These are phyloP conservation scores for Macrotus californicus DNA, from an alignment of 2,113 vertebrate genomes.

Conservation along the genomic window DNA sequence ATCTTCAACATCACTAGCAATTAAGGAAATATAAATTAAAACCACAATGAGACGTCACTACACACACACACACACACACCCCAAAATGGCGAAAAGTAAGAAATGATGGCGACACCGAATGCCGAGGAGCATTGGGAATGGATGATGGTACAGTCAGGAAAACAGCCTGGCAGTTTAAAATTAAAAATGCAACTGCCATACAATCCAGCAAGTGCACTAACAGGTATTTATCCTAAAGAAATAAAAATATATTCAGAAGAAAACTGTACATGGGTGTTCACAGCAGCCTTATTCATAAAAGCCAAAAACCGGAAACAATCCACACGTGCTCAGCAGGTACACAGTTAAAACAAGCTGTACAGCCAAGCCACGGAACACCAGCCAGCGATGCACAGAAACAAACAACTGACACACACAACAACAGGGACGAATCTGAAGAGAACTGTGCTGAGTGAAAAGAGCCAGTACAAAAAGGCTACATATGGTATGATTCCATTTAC, in stretches of 20 bases:
- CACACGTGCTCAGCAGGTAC: not conserved
- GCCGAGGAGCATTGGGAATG: not conserved
- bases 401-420: not conserved
- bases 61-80: not conserved
- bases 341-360: not conserved
- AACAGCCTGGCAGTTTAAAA: not conserved
- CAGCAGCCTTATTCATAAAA: not conserved
- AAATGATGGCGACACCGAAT: not conserved
- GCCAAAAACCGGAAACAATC: not conserved
- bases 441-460: not conserved
- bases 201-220: not conserved
- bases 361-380: not conserved
- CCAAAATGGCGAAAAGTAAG: not conserved
- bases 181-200: not conserved
- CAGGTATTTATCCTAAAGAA: not conserved
- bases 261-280: not conserved
- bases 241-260: not conserved
- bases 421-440: not conserved
- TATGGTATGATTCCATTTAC: no score
- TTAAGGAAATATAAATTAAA: constrained; percentile 15
- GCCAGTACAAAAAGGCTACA: not conserved
- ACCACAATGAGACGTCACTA: not conserved
- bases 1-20: not conserved
- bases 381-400: not conserved
- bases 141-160: not conserved